Conservation (phyloP, 2,888 invertebrate species). For the Torymus aiolomorphi region DNA sequence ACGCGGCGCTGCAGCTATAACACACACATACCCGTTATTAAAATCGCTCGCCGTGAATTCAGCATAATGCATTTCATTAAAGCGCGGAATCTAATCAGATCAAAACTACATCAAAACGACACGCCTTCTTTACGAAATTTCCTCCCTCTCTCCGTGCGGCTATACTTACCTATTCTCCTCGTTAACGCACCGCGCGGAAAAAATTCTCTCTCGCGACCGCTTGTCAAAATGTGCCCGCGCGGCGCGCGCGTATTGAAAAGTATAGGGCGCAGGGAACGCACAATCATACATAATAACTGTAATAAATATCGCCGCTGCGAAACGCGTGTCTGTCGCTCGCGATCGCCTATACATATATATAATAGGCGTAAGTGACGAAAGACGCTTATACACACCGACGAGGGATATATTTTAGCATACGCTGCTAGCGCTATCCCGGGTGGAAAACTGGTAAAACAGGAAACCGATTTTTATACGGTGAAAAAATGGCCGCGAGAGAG, state of each 20-base stretch:
- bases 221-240: too few species aligned
- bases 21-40: conserved; percentile 39
- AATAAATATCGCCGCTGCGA: neutral
- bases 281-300: neutral
- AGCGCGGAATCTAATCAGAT: conserved; percentile 47
- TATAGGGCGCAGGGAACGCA: neutral
- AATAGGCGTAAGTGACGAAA: too few species aligned
- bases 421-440: neutral
- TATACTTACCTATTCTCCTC: neutral
- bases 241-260: too few species aligned
- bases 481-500: conserved; percentile 12
- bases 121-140: conserved; percentile 53
- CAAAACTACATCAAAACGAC: conserved; percentile 38
- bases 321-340: too few species aligned
- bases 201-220: too few species aligned
- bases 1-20: too few species aligned
- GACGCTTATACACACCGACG: too few species aligned
- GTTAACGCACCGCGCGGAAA: neutral
- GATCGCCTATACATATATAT: too few species aligned
- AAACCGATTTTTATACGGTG: conserved; percentile 40
- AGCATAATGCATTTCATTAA: conserved; percentile 49
- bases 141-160: conserved; percentile 7
- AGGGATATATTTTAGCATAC: neutral
- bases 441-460: conserved; percentile 54
- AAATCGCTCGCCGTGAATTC: conserved; percentile 37